Evolutionary conservation across 2,888 invertebrate genomes (phyloP), one percentile per base, ranked within the genome.

Genomic region (Diarsia mendica): DNA sequence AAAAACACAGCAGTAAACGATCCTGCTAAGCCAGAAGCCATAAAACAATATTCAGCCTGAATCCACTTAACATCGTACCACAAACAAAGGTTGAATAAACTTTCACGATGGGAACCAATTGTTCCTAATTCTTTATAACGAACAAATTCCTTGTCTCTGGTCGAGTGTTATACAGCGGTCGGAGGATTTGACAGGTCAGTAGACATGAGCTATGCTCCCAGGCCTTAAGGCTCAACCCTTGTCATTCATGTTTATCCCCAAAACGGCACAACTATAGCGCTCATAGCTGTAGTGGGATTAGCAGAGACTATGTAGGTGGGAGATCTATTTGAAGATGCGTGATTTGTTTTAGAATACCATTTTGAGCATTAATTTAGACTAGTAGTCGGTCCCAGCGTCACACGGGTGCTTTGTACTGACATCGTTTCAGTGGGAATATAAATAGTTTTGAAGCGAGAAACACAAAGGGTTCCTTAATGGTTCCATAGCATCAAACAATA

Each of bases 101-200:
- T 71, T 80, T 72, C 55, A 63, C 13, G 44, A 53, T 60, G 28
- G 20, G 61, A 82, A 69, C 15, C 39, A 65, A 66, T 72, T 58
- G 69, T 58, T 44, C 18, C 51, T 66, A 60, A 77, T 80, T 69
- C 67, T 77, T 71, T 80, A 55, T 75, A 71, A 69, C 33, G 63
- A 75, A 75, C 72, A n/a, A 75, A 83, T 83, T 75, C 67, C 76
- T 48, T 69, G 58, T 64, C 39, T 64, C 55, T 64, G 68, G 51
- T 71, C 65, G 67, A 68, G 68, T 80, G 77, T 48, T 51, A n/a
- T n/a, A 72, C 44, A 63, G 55, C 46, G 83, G 76, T 60, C 67
- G 61, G 68, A 28, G 49, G 68, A 80, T 80, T 84, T 77, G 67
- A 80, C 73, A 80, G 77, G 73, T 80, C 73, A 83, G 51, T 83